Percentiles rank a stretch among this genome's conserved stretches.
Evolutionary conservation across 2,797 vertebrate genomes (phyloP).

Genomic region (Pristis pectinata): DNA sequence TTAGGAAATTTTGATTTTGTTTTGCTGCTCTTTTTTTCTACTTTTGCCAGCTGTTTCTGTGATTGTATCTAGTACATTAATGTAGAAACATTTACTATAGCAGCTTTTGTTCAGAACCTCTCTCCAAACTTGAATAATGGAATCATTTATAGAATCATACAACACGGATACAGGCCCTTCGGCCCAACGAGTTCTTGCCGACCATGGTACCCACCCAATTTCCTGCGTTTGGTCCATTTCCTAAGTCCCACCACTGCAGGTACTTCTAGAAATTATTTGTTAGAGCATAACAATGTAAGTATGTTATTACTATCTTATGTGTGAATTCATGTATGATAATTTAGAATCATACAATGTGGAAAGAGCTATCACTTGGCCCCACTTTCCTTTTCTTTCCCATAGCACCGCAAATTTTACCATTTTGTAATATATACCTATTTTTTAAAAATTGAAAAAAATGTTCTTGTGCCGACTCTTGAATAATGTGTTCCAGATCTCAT

Average conservation of each 20-base stretch:
- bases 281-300: background rate
- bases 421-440: background rate
- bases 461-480: too few species aligned
- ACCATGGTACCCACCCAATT: too few species aligned
- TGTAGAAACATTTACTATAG: background rate
- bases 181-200: too few species aligned
- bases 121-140: background rate
- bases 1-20: background rate
- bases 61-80: background rate
- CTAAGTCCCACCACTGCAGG: too few species aligned
- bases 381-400: background rate
- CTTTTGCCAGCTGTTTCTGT: background rate
- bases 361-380: too few species aligned
- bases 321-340: too few species aligned
- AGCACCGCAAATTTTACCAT: background rate
- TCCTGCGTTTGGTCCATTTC: too few species aligned
- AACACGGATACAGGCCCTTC: too few species aligned
- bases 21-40: background rate
- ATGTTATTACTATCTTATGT: too few species aligned
- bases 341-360: too few species aligned
- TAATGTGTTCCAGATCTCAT: too few species aligned
- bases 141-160: too few species aligned
- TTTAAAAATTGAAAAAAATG: background rate
- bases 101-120: background rate
- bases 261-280: background rate